phyloP scores from a whole-genome alignment of 2,797 vertebrate species.

The Borostomias antarcticus region DNA sequence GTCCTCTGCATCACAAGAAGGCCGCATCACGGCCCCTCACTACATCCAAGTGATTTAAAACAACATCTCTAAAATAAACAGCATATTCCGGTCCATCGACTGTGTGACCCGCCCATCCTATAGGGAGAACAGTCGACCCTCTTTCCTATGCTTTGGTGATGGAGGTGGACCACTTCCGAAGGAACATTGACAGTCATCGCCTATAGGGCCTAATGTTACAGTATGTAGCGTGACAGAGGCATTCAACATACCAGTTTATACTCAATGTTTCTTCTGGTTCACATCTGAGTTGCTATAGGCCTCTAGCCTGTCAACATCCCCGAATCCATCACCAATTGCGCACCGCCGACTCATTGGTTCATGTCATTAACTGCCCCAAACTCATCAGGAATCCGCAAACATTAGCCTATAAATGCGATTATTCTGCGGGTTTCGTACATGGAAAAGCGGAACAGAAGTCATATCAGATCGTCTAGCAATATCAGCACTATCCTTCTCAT shows the following conservation, averaged over 20 bases:
- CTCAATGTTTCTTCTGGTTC: no score
- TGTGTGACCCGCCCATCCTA: background rate
- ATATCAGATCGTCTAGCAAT: background rate
- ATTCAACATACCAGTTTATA: no score
- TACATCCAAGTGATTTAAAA: background rate
- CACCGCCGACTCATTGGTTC: background rate
- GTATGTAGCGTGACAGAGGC: background rate
- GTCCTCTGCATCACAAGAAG: background rate
- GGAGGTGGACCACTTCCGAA: background rate
- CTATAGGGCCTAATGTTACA: no score
- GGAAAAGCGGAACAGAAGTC: background rate
- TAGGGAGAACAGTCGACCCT: background rate
- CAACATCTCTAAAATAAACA: no score
- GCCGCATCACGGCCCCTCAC: slow-evolving; percentile 7
- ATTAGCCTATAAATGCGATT: no score
- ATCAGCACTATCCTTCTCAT: background rate
- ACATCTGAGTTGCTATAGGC: no score
- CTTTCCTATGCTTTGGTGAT: background rate
- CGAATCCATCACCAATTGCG: background rate
- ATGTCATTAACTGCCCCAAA: background rate
- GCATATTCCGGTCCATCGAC: no score
- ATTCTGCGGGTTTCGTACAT: background rate
- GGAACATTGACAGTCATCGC: no score
- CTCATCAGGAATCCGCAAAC: no score
- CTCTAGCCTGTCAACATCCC: background rate